Conservation (phyloP, 2,797 vertebrate species). For the Dicrostonyx torquatus region DNA sequence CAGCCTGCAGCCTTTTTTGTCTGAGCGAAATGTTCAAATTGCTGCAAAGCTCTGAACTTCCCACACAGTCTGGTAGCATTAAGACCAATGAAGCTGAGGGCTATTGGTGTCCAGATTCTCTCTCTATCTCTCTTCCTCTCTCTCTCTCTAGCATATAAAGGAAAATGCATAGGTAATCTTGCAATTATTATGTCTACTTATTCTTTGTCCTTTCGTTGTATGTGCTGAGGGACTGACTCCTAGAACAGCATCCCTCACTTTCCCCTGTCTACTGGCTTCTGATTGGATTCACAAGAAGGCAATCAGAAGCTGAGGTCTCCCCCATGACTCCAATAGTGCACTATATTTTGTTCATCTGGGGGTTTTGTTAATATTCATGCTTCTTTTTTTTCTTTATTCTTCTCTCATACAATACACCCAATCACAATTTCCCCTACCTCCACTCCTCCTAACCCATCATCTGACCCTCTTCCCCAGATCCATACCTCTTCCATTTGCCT, state of each 20-base stretch:
- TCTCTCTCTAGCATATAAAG: background rate
- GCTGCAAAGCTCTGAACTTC: conserved; percentile 25
- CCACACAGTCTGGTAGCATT: background rate
- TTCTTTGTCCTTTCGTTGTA: background rate
- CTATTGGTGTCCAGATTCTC: background rate
- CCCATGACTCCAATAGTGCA: background rate
- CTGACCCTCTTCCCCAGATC: background rate
- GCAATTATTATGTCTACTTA: background rate
- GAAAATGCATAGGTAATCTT: background rate
- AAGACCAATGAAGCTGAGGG: conserved; percentile 32
- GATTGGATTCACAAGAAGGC: background rate
- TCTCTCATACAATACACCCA: background rate
- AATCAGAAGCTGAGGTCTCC: background rate
- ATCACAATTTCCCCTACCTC: background rate
- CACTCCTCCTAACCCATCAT: background rate
- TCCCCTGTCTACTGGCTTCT: background rate
- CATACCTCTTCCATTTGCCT: background rate
- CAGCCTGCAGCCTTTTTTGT: conserved; percentile 53
- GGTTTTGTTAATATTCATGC: background rate
- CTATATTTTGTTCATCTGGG: background rate
- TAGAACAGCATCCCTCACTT: background rate
- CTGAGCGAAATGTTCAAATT: conserved; percentile 54
- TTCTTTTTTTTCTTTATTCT: background rate
- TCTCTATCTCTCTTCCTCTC: background rate
- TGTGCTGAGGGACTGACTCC: background rate